Evolutionary conservation across 2,888 invertebrate genomes (phyloP).

Genomic region (Zelleria hepariella): DNA sequence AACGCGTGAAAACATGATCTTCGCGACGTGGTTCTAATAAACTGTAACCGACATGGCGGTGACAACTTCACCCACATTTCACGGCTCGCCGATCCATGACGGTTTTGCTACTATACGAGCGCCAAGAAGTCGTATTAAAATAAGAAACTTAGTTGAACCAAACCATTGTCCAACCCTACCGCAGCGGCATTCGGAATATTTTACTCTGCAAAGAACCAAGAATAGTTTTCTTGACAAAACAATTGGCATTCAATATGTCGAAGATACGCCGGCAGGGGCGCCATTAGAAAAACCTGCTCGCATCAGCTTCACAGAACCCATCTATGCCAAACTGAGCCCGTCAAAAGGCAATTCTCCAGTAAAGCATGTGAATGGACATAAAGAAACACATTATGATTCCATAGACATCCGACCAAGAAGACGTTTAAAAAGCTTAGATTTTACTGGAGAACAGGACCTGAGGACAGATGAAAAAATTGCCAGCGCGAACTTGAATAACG

Average conservation of each 20-base stretch:
- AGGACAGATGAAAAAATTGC: conserved; percentile 44
- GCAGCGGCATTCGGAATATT: conserved; percentile 66
- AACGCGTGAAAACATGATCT: not conserved
- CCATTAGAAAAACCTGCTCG: conserved; percentile 45
- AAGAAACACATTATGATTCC: conserved; percentile 62
- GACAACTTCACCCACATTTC: conserved; percentile 56
- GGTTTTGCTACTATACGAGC: conserved; percentile 90
- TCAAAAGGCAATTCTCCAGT: conserved; percentile 54
- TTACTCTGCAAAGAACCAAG: conserved; percentile 57
- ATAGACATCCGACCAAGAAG: conserved; percentile 63
- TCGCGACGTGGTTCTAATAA: not conserved
- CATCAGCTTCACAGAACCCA: conserved; percentile 58
- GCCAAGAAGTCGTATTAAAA: conserved; percentile 65
- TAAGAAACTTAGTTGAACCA: conserved; percentile 61
- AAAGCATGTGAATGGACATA: conserved; percentile 39
- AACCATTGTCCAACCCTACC: conserved; percentile 53
- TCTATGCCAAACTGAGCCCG: conserved; percentile 63
- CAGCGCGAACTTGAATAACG: conserved; percentile 49
- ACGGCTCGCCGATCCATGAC: conserved; percentile 80
- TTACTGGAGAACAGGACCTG: conserved; percentile 40
- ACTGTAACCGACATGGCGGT: conserved; percentile 40
- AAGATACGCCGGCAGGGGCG: conserved; percentile 27
- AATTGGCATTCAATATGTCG: conserved; percentile 51
- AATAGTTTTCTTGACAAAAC: conserved; percentile 55
- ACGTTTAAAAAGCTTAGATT: conserved; percentile 58